Evolutionary conservation across 2,888 invertebrate species (phyloP), one percentile per base, ranked within the genome.

Genomic region (Caenorhabditis sp.): DNA sequence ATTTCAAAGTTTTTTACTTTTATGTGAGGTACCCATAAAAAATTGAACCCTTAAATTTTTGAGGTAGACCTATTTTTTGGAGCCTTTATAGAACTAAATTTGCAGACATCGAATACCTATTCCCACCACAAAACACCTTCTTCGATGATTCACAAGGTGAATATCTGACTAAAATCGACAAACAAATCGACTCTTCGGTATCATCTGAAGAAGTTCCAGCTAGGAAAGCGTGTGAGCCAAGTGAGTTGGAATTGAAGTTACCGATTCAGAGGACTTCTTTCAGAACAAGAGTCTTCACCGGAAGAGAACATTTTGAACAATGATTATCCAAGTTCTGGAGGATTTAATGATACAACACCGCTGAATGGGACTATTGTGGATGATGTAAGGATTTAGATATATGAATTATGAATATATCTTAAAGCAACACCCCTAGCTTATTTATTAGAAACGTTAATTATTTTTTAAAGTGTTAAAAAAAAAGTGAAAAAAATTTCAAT

Each of bases 101-200:
- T 36, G 0, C 63, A 70, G 70, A 70, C 53, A 70, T 66, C 23
- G 53, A 70, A 49, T 63, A 36, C 49, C 54, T 70, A 1, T 70
- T 70, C 63, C 70, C 70, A 21, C 70, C 70, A 23, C 70, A 70
- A 70, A 70, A 70, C 38, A 70, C 70, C 36, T 49, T 66, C 23
- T 17, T 63, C 10, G 31, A 31, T 10, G 57, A 58, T 12, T 58
- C 20, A 17, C 53, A 21, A 20, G 23, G 5, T 5, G 36, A 57
- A 52, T 63, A 53, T 59, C 62, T 21, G 66, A 70, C 59, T 21
- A 63, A 49, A 65, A 70, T 53, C n/a, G 43, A 43, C 17, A 14
- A 43, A 14, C 43, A 43, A 43, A 43, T 70, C 14, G 70, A 64
- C 8, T 63, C 63, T 61, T 64, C 69, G 10, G 49, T 54, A 25